Evolutionary conservation across 2,888 invertebrate species (phyloP), one percentile per base, ranked within the genome.

Genomic region (Lasioglossum lativentre): DNA sequence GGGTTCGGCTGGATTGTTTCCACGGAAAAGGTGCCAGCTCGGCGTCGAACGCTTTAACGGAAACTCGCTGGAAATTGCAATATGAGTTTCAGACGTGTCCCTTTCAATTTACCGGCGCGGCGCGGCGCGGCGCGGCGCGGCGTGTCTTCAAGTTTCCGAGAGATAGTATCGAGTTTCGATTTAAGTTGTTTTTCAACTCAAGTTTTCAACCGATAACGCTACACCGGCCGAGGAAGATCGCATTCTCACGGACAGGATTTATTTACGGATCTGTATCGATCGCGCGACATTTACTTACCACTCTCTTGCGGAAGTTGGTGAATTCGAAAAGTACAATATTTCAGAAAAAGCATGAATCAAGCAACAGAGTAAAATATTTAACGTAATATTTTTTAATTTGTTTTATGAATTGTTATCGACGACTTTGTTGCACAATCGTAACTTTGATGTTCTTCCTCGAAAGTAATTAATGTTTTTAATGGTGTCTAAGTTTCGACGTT

Each of bases 21-120:
- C 70, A 42, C 70, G 42, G 40, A 71, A 42, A 71, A 71, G 70
- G 70, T 71, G 70, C 42, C 70, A 42, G 40, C 40, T 42, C 38
- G 38, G 40, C 38, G 23, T 70, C 70, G 70, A 71, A 42, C 42
- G 42, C 42, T 71, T 71, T 42, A 71, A 23, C 38, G 68, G 68
- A 68, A 68, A 52, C 68, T 38, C 38, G 10, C 68, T 68, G 68
- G 38, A 68, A 68, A 68, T 68, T 68, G 68, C 68, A 68, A 68
- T 68, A 68, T 68, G 38, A 68, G 68, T 68, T 68, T 68, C 68
- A 68, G 68, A 23, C 68, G 68, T 38, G 68, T 38, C 68, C 68
- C 68, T 68, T 68, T 68, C 68, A 34, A 68, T 68, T 38, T 68
- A 66, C 66, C 66, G 34, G 16, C n/a, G n/a, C n/a, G n/a, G n/a